Evolutionary conservation across 2,888 invertebrate species (phyloP), one percentile per base, ranked within the genome.

Genomic region (Cremastobaeus sp.): DNA sequence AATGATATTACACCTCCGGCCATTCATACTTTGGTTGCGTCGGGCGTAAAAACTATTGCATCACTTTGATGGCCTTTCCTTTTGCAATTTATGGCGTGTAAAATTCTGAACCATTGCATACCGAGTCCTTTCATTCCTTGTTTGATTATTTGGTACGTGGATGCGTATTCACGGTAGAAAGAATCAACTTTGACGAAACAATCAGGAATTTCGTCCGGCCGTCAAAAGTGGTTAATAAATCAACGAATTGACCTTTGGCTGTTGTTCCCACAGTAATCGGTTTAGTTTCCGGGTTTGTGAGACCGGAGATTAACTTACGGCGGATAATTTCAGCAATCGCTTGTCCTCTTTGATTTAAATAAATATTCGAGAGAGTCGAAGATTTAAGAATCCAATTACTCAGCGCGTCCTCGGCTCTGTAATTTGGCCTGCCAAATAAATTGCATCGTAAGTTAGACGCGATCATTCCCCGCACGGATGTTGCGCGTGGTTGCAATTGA

Each of bases 361-460:
- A 66, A 74, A 70, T 74, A 66, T 69, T 66, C 41, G 43, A 48
- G 70, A 74, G 37, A 48, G 48, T 21, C 60, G 72, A 70, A 74
- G 74, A 74, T 74, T 66, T 70, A 74, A 74, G 70, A 70, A 47
- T 70, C 60, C 70, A 70, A 70, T 74, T 70, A 74, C 60, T 74
- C 70, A 65, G 65, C 64, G 50, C 54, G 72, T 66, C 55, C 41
- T 21, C 25, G 37, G 54, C 43, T 18, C 70, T 70, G 66, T 70
- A 74, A 74, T 74, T 74, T 74, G 41, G 60, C 47, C 55, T 74
- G 70, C 70, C 74, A 74, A 66, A 70, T 66, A 70, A 74, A 74
- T 74, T 70, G 74, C 74, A 47, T 66, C 70, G 66, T 74, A 74
- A 74, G 70, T 70, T 74, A 70, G 65, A 62, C 15, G 55, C 43